Evolutionary conservation across 2,113 vertebrate species (phyloP).

Genomic region (Malaclemys terrapin): DNA sequence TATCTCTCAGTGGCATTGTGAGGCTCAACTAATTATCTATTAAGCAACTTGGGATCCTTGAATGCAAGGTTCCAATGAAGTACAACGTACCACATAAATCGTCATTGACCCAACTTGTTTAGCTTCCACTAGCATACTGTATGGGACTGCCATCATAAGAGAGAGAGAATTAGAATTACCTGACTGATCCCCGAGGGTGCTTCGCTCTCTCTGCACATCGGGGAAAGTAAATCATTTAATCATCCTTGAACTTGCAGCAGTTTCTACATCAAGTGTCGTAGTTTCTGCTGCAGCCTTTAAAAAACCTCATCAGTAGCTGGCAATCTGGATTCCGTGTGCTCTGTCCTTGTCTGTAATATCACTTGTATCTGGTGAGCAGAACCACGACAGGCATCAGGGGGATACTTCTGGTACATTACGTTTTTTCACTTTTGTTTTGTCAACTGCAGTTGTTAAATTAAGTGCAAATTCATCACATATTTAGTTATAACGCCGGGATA

Average conservation of each 20-base stretch:
- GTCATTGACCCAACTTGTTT: rapidly evolving
- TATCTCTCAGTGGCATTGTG: neutral
- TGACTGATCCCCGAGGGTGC: neutral
- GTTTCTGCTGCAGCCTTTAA: neutral
- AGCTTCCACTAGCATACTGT: neutral
- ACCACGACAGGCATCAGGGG: neutral
- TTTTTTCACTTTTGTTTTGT: neutral
- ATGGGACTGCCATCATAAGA: neutral
- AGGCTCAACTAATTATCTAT: neutral
- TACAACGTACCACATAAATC: rapidly evolving
- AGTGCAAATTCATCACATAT: neutral
- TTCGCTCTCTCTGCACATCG: neutral
- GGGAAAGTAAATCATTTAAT: conserved; percentile 11
- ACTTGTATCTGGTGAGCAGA: rapidly evolving
- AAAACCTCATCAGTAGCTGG: neutral
- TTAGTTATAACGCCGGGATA: neutral
- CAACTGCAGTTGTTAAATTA: neutral
- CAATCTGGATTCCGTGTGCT: neutral
- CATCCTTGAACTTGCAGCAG: neutral
- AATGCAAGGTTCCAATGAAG: neutral
- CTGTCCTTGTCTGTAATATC: rapidly evolving
- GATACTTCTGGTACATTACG: rapidly evolving
- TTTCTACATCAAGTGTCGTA: neutral
- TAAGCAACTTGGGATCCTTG: neutral
- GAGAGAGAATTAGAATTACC: neutral